Base-by-base conservation (phyloP, 2,888 invertebrate genomes). In the Disparrhopalites patrizii region DNA sequence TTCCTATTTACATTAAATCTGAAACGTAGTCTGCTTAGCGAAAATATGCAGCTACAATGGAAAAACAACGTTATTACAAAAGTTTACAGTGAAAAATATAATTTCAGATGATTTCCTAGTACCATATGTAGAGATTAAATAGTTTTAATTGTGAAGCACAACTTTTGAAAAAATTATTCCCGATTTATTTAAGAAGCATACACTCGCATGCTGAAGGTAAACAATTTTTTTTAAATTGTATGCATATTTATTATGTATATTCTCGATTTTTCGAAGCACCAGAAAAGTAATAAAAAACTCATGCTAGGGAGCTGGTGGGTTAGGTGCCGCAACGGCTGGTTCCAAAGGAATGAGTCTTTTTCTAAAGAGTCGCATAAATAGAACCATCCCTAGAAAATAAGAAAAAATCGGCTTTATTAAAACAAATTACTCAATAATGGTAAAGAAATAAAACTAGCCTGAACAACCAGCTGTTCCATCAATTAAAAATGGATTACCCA, bases 311-410 rank as follows among this genome's bases (percentile, higher is more conserved):
- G n/a, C n/a, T n/a, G n/a, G n/a, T n/a, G n/a, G n/a, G n/a, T n/a
- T n/a, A n/a, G n/a, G n/a, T n/a, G n/a, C 7, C 10, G 28, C 33
- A 40, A 3, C 25, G 1, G 55, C 25, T 3, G 4, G 1, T 55
- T 54, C 55, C 10, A 31, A 8, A 25, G 28, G 31, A 3, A 65
- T 20, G 2, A 52, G 7, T 50, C 66, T 55, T 79, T 91, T 92
- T 78, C 87, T 92, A 82, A 91, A 90, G 50, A 93, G 84, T 81
- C 90, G 91, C 91, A 95, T 95, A 78, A 94, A 92, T 43, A 94
- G 81, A 61, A 94, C 89, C 93, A 94, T 95, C 82, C 88, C 90
- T 91, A 82, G 43, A 85, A 85, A 28, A 57, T 65, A 1, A 23
- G 61, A 74, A 77, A 77, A 72, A 69, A 70, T 43, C 18, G 7